Evolutionary conservation across 2,888 invertebrate genomes (phyloP), one percentile per base, ranked within the genome.

Genomic region (Heteromurus nitidus): DNA sequence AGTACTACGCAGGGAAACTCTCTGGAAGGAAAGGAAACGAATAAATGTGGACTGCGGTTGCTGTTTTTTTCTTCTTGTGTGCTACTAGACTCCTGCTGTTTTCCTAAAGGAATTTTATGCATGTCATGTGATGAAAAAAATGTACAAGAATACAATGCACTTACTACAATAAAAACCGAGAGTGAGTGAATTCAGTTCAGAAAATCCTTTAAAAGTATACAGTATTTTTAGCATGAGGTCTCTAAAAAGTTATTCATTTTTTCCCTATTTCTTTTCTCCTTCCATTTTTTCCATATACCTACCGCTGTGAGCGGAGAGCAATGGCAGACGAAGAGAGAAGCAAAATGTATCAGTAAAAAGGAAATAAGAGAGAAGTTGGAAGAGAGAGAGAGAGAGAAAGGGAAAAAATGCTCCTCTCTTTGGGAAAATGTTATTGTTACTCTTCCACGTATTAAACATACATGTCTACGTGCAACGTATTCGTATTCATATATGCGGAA

Each of bases 81-180:
- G n/a, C n/a, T n/a, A 30, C 20, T 13, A 70, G 67, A 73, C 80
- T 80, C 80, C 80, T 73, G 80, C 80, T 80, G 80, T 67, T 80
- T 65, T 80, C 73, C 80, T 80, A 80, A 80, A 80, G 80, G 80
- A 80, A 80, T 80, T 80, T 80, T 80, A 80, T 80, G 80, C 80
- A 80, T 80, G 80, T 80, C 80, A 80, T 80, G 73, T 73, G 80
- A 80, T 80, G 80, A 80, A 80, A 77, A n/a, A 80, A 73, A 80
- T 50, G 65, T 62, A 18, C 20, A 70, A 53, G 55, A 72, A 50
- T 30, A 69, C 77, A 79, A 79, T 68, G 70, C 65, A 31, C 47
- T 47, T 47, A 16, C 47, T 55, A 80, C 73, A 73, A 80, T 80
- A 80, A 80, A 77, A 68, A 80, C 64, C 20, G 30, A 5, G 36